Evolutionary conservation across 2,888 invertebrate genomes (phyloP).

Genomic region (Drosophila nigricruria): DNA sequence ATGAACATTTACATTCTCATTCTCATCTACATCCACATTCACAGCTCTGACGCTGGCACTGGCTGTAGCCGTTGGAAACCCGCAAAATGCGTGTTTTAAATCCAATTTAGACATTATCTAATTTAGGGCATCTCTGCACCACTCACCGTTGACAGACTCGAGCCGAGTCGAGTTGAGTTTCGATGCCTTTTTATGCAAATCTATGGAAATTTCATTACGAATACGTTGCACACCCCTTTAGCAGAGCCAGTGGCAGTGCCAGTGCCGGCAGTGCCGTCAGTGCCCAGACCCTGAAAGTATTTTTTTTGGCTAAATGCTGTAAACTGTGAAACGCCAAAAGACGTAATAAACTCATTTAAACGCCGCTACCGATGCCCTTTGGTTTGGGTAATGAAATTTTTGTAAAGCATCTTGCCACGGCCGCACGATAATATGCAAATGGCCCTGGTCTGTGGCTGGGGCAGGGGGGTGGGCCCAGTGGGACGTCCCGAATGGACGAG

Average conservation of each 20-base stretch:
- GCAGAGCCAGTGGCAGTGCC: neutral
- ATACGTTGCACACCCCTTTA: slow-evolving; percentile 66
- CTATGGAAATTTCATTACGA: slow-evolving; percentile 78
- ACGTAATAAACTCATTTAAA: slow-evolving; percentile 83
- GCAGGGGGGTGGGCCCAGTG: slow-evolving; percentile 22
- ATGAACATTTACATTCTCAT: slow-evolving; percentile 21
- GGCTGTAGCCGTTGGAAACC: slow-evolving; percentile 67
- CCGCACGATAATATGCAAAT: slow-evolving; percentile 76
- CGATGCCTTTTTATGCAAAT: slow-evolving; percentile 74
- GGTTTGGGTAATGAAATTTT: slow-evolving; percentile 81
- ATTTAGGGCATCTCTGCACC: slow-evolving; percentile 81
- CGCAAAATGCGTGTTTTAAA: slow-evolving; percentile 84
- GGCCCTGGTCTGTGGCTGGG: slow-evolving; percentile 16
- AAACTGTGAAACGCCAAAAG: slow-evolving; percentile 66
- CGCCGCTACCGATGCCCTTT: slow-evolving; percentile 47
- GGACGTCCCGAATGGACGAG: slow-evolving; percentile 39
- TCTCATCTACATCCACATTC: neutral
- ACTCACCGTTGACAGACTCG: slow-evolving; percentile 34
- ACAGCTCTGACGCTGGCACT: slow-evolving; percentile 4
- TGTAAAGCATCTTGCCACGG: slow-evolving; percentile 63
- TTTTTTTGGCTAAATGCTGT: slow-evolving; percentile 70
- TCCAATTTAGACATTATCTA: slow-evolving; percentile 85
- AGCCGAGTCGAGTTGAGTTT: slow-evolving; percentile 22
- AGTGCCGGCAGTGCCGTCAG: neutral
- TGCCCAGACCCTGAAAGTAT: slow-evolving; percentile 17